Base-by-base conservation (phyloP, 2,888 invertebrate species). In the Athalia rosae region DNA sequence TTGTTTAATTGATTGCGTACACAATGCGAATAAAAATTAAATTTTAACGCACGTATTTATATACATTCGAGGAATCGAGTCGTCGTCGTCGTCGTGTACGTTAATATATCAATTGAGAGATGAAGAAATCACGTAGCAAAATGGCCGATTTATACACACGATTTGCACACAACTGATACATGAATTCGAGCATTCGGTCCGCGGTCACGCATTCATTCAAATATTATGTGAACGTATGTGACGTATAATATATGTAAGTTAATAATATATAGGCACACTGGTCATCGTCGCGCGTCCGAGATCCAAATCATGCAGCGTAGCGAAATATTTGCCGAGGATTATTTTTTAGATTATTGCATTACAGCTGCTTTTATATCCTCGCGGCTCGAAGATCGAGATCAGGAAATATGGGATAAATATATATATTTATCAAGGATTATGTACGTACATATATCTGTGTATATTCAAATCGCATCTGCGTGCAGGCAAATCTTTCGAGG, bases 91-190 rank as follows among this genome's bases (percentile, higher is more conserved):
- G n/a, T n/a, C n/a, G n/a, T n/a, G n/a, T n/a, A n/a, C n/a, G n/a
- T n/a, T n/a, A n/a, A n/a, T n/a, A n/a, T n/a, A n/a, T n/a, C 58
- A 71, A 74, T 74, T 48, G 61, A 61, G n/a, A 74, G 59, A 47
- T 61, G 61, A 61, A 74, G 61, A 61, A 61, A 61, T 74, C 48
- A 61, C 48, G 48, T 74, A 61, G 50, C 15, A 74, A 74, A 74
- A 74, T 74, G 74, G 74, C 61, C 61, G 74, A 11, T 28, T 61
- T n/a, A 7, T 13, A 6, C n/a, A 53, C 7, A 56, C 58, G 28
- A 61, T 74, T 61, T 74, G 74, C 71, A 74, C 61, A 74, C 41
- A 41, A 47, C 74, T 50, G 61, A 74, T 59, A 48, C 61, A 7
- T 47, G 11, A 61, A 28, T 28, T 28, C 28, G 28, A 28, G 28